Evolutionary conservation across 2,113 vertebrate genomes (phyloP).

Genomic region (Ailurus styani): DNA sequence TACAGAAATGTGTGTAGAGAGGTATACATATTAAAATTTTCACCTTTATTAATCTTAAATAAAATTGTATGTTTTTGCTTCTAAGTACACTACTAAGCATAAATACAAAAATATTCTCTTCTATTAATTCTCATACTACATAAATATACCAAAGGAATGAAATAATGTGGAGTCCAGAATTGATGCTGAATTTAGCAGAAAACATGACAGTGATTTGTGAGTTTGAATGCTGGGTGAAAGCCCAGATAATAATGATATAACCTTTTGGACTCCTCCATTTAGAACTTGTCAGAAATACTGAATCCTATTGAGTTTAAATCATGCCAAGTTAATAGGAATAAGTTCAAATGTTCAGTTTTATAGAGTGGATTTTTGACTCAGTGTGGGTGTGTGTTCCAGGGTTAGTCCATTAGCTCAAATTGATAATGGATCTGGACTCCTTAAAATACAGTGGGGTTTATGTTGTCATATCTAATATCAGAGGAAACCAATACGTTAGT

Average conservation of each 20-base stretch:
- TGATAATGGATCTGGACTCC: not conserved
- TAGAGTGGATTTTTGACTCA: conserved; percentile 56
- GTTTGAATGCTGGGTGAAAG: conserved; percentile 45
- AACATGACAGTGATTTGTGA: conserved; percentile 56
- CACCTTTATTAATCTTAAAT: not conserved
- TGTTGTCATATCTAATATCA: not conserved
- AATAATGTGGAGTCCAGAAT: not conserved
- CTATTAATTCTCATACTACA: not conserved
- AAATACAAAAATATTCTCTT: not conserved
- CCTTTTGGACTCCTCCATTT: conserved; percentile 50
- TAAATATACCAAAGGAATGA: not conserved
- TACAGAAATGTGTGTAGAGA: not conserved
- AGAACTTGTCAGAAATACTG: conserved; percentile 60
- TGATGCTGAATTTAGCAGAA: conserved; percentile 48
- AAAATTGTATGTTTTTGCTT: not conserved
- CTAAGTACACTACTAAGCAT: not conserved
- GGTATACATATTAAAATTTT: not conserved
- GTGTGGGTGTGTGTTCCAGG: not conserved
- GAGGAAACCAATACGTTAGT: not conserved
- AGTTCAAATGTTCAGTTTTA: conserved; percentile 28
- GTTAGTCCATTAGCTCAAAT: conserved; percentile 18
- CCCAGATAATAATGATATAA: conserved; percentile 62
- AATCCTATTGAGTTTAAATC: conserved; percentile 39
- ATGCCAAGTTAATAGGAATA: conserved; percentile 27
- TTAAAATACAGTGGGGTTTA: not conserved